Evolutionary conservation across 2,797 vertebrate genomes (phyloP).

Genomic region (Decapterus maruadsi): DNA sequence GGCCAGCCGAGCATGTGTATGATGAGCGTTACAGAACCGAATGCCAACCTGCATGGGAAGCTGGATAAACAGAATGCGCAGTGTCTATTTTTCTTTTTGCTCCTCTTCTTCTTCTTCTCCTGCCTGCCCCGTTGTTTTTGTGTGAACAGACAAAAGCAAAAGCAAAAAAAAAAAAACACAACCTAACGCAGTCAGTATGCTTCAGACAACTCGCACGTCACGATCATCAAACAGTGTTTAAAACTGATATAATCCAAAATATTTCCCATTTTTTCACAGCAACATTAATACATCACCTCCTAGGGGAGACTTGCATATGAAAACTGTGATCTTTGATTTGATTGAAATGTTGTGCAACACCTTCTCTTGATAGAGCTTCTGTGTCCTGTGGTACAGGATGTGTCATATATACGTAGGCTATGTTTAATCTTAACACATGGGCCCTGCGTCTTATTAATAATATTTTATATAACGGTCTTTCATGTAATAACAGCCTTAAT

Average conservation of each 20-base stretch:
- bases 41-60: slow-evolving; percentile 78
- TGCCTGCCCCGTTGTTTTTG: slow-evolving; percentile 64
- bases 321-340: neutral
- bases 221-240: neutral
- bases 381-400: too few relatives aligned
- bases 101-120: slow-evolving; percentile 41
- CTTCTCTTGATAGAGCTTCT: neutral
- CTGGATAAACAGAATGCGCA: slow-evolving; percentile 62
- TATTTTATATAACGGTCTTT: neutral
- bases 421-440: neutral
- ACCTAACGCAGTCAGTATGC: slow-evolving; percentile 31
- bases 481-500: neutral
- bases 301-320: neutral
- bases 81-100: slow-evolving; percentile 44
- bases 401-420: neutral
- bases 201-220: slow-evolving; percentile 38
- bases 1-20: slow-evolving; percentile 81
- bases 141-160: slow-evolving; percentile 50
- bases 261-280: too few relatives aligned
- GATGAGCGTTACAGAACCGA: slow-evolving; percentile 45
- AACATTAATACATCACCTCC: neutral
- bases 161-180: neutral
- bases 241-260: too few relatives aligned
- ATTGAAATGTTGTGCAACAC: neutral
- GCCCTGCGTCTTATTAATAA: neutral